phyloP scores from a whole-genome alignment of 2,113 vertebrate genomes.

The Amphiprion percula region DNA sequence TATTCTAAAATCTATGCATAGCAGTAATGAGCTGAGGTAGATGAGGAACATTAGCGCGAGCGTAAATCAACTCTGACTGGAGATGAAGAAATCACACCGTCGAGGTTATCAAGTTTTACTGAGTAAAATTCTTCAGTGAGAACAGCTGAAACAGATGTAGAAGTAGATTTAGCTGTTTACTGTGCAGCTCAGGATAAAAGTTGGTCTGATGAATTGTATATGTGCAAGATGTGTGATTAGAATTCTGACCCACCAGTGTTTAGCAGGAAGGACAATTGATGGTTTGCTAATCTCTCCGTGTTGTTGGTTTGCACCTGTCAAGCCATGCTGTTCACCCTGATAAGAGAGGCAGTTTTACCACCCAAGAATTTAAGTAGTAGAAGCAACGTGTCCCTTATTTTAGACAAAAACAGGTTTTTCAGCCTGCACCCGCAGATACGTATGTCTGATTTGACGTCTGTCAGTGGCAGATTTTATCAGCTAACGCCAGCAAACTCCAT shows the following conservation, averaged over 20 bases:
- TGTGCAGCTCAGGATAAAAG: not conserved
- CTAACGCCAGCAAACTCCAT: not conserved
- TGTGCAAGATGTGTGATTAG: not conserved
- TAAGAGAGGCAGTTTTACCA: not conserved
- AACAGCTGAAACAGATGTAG: not conserved
- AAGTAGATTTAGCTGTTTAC: not conserved
- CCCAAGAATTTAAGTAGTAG: not conserved
- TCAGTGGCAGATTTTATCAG: not conserved
- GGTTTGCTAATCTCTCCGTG: not conserved
- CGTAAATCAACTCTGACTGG: constrained; percentile 63
- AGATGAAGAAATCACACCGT: constrained; percentile 25
- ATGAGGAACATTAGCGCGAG: constrained; percentile 30
- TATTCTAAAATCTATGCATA: constrained; percentile 54
- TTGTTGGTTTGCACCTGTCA: not conserved
- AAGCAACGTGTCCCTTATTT: not conserved
- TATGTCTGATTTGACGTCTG: not conserved
- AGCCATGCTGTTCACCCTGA: not conserved
- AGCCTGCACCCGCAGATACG: not conserved
- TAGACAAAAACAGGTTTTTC: not conserved
- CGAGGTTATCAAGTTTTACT: constrained; percentile 12
- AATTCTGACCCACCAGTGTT: not conserved
- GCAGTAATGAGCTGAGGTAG: constrained; percentile 59
- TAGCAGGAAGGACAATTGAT: not conserved
- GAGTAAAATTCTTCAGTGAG: constrained; percentile 4
- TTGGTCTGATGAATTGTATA: constrained; percentile 3